Evolutionary conservation across 2,797 vertebrate species (phyloP).

Genomic region (Zenarchopterus dispar): DNA sequence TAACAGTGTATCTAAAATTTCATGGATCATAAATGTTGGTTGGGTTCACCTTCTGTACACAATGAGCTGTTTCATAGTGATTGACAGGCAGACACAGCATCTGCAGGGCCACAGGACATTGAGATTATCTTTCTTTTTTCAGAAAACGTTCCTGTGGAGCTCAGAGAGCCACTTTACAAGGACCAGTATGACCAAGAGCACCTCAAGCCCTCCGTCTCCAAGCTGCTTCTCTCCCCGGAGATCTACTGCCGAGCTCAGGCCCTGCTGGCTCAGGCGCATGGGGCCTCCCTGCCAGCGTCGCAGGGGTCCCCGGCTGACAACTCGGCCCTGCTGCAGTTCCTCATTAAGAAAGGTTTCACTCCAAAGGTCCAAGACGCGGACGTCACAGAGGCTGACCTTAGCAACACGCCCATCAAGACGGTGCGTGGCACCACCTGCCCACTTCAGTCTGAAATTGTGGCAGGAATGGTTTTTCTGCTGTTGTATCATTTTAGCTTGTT

Average conservation of each 20-base stretch:
- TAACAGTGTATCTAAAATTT: no score
- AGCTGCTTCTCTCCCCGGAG: conserved; percentile 86
- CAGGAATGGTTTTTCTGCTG: no score
- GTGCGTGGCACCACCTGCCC: conserved; percentile 59
- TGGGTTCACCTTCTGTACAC: no score
- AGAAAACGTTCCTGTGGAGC: conserved; percentile 86
- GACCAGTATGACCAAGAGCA: conserved; percentile 89
- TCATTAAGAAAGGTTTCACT: conserved; percentile 80
- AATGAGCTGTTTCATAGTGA: no score
- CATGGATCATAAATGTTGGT: no score
- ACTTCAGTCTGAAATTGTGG: neutral
- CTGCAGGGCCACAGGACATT: no score
- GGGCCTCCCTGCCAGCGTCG: conserved; percentile 25
- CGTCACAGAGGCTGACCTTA: conserved; percentile 84
- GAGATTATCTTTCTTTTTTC: neutral
- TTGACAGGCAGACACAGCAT: no score
- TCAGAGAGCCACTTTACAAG: conserved; percentile 86
- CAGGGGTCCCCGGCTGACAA: conserved; percentile 74
- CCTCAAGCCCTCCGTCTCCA: conserved; percentile 85
- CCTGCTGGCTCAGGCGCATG: conserved; percentile 68
- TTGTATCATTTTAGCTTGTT: no score
- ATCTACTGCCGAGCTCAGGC: conserved; percentile 86
- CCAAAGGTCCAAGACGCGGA: conserved; percentile 80
- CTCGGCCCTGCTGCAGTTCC: conserved; percentile 82
- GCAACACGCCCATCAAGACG: conserved; percentile 85